Percentiles rank a stretch among this genome's conserved stretches.
Conservation (phyloP, 2,888 invertebrate species). For the Geophilus truncorum region DNA sequence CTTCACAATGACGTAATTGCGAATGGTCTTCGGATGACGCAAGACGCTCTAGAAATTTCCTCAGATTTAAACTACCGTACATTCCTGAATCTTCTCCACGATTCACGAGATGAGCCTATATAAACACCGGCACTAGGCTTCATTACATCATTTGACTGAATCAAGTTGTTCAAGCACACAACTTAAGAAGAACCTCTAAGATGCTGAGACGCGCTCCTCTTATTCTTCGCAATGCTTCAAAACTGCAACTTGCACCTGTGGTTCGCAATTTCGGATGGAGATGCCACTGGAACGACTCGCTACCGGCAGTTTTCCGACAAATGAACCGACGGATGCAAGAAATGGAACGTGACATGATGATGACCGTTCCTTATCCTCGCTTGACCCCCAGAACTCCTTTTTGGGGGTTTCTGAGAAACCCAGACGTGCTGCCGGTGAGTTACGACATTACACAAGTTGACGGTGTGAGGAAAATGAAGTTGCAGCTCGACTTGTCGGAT, state of each 20-base stretch:
- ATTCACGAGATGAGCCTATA: neutral
- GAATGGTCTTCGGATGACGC: neutral
- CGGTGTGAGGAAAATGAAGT: conserved; percentile 33
- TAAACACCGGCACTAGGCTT: neutral
- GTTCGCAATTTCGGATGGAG: neutral
- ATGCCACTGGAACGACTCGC: neutral
- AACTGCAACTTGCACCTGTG: neutral
- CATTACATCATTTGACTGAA: too few species aligned
- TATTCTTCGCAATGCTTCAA: neutral
- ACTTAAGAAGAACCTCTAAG: neutral
- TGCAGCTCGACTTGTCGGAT: conserved; percentile 38
- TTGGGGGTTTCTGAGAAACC: too few species aligned
- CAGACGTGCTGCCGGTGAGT: neutral
- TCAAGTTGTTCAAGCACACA: too few species aligned
- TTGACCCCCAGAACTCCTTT: neutral
- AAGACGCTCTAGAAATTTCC: neutral
- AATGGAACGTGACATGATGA: neutral
- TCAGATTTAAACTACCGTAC: neutral
- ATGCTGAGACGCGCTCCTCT: neutral
- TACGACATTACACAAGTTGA: conserved; percentile 29
- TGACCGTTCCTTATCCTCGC: too few species aligned
- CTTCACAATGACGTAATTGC: neutral
- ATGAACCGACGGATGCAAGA: conserved; percentile 16
- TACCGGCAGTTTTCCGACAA: neutral
- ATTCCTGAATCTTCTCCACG: neutral